Evolutionary conservation across 1,140 invertebrate species (phyloP), one percentile per base, ranked within the genome.

Genomic region (Drosophila cardini): DNA sequence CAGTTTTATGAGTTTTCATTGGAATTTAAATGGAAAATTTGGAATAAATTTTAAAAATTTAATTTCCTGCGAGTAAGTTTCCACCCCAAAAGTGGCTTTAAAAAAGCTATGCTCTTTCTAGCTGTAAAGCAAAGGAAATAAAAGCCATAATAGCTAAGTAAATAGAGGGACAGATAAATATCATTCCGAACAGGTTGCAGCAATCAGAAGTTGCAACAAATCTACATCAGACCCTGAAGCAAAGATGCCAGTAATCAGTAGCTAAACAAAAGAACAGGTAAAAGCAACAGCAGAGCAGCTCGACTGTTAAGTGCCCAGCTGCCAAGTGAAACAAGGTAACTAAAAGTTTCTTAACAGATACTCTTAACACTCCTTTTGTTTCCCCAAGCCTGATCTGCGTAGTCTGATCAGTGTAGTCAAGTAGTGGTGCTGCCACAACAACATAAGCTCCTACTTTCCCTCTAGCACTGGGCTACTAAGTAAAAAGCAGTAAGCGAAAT

Each of bases 181-280:
- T 5, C 4, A 13, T 6, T 13, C 38, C n/a, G 9, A n/a, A 40
- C 38, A n/a, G 13, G 53, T 36, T 21, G 30, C 64, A 45, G 52
- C 36, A 40, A 32, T 15, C 42, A 13, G 16, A 21, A 18, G 36
- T 15, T 34, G 57, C 42, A 4, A 40, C 38, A 40, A 40, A 40
- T 40, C 38, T 13, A 13, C 38, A 40, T 1, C n/a, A 5, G 11
- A 11, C 38, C 40, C 52, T 16, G n/a, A 6, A 30, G 57, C 57
- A 8, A 13, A 21, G 45, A 30, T 42, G 34, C 18, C 43, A 30
- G 63, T 57, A 30, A 46, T 34, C 62, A 53, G 38, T 50, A 45
- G 45, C 16, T 38, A 45, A n/a, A 40, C n/a, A 40, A 40, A 40
- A 40, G n/a, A n/a, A 13, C n/a, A 40, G 13, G 1, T 5, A 11